Conservation (phyloP, 2,113 vertebrate genomes). For the Caranx ignobilis region DNA sequence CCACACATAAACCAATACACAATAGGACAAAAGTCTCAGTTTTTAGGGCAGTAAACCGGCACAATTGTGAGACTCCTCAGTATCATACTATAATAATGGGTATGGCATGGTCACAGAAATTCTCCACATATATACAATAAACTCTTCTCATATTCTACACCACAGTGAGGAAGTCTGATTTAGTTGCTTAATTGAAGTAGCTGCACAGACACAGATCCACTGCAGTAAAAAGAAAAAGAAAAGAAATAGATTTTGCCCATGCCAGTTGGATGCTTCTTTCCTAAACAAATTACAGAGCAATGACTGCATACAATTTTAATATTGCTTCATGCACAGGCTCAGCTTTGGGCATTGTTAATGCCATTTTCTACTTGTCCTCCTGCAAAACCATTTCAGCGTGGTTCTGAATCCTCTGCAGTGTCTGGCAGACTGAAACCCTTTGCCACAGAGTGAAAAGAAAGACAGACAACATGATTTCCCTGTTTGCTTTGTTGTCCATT, state of each 20-base stretch:
- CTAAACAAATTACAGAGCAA: neutral
- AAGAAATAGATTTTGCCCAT: neutral
- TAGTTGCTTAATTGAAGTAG: neutral
- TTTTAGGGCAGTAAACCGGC: neutral
- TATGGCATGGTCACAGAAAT: neutral
- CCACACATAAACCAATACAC: neutral
- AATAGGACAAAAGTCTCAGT: conserved; percentile 4
- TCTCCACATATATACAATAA: neutral
- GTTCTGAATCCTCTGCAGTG: conserved; percentile 16
- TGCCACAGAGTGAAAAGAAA: conserved; percentile 60
- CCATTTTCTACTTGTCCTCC: neutral
- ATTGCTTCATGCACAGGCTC: neutral
- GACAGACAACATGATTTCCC: conserved; percentile 45
- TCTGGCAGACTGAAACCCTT: conserved; percentile 79
- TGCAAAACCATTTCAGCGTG: neutral
- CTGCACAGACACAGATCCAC: neutral
- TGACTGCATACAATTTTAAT: neutral
- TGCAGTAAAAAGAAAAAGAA: conserved; percentile 6
- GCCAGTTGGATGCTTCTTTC: neutral
- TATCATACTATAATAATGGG: neutral
- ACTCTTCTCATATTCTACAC: neutral
- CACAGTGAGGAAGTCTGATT: neutral
- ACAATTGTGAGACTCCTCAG: neutral
- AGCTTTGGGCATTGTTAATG: neutral
- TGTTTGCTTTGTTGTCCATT: conserved; percentile 65